phyloP scores from a whole-genome alignment of 2,888 invertebrate species.

The Ecliptopera silaceata region DNA sequence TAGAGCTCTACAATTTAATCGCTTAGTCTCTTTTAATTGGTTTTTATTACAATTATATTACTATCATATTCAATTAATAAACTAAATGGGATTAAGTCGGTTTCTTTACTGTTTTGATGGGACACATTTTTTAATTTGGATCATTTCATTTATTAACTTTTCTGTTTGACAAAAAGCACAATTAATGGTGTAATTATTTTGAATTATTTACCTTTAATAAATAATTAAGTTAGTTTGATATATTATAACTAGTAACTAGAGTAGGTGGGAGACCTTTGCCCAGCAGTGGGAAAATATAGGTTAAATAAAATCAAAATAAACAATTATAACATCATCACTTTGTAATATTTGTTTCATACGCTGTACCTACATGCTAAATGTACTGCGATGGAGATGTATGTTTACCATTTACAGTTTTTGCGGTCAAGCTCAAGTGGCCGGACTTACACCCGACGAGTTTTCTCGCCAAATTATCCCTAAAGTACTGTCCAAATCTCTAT shows the following conservation, averaged over 20 bases:
- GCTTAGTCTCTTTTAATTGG: conserved; percentile 67
- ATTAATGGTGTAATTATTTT: not conserved
- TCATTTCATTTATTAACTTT: conserved; percentile 41
- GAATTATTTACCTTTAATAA: no score
- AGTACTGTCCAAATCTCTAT: conserved; percentile 51
- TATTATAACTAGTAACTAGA: no score
- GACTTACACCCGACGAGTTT: conserved; percentile 66
- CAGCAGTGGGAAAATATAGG: no score
- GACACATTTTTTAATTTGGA: conserved; percentile 53
- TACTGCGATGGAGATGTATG: not conserved
- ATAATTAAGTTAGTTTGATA: no score
- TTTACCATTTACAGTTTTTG: conserved; percentile 38
- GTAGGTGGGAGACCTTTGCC: no score
- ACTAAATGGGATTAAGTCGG: conserved; percentile 61
- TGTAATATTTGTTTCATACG: no score
- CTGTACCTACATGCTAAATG: no score
- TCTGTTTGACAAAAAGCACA: conserved; percentile 5
- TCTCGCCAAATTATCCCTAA: conserved; percentile 60
- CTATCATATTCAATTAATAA: conserved; percentile 64
- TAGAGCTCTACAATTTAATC: conserved; percentile 63
- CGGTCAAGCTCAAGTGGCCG: conserved; percentile 54
- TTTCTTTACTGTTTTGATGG: conserved; percentile 51
- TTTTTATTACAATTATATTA: conserved; percentile 55
- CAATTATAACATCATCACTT: no score
- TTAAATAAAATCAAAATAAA: no score